Conservation (phyloP, 1,140 invertebrate genomes). For the Lasioglossum albipes region DNA sequence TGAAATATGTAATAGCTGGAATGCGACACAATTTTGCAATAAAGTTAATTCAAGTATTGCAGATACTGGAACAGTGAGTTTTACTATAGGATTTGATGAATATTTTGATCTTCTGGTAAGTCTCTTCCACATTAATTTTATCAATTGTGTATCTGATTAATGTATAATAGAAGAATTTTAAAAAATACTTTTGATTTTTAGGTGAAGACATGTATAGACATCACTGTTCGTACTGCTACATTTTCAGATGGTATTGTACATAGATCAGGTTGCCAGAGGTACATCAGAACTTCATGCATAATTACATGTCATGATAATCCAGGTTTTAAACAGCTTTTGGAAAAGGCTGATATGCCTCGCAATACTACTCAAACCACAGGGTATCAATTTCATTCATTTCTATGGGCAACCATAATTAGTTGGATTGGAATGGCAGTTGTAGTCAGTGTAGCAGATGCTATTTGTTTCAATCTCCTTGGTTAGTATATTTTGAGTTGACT, state of each 20-base stretch:
- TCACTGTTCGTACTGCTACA: constrained; percentile 72
- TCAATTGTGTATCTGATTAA: neutral
- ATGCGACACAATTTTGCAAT: constrained; percentile 48
- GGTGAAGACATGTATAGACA: constrained; percentile 55
- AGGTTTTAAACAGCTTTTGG: constrained; percentile 72
- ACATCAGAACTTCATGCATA: constrained; percentile 61
- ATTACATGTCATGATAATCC: constrained; percentile 68
- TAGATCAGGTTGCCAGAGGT: constrained; percentile 76
- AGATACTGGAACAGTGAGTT: constrained; percentile 57
- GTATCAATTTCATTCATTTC: constrained; percentile 87
- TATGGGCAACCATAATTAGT: constrained; percentile 84
- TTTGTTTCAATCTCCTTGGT: constrained; percentile 90
- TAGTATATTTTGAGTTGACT: constrained; percentile 19
- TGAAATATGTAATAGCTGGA: constrained; percentile 55
- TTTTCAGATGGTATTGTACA: constrained; percentile 72
- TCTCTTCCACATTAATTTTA: neutral
- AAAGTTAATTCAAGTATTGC: constrained; percentile 14
- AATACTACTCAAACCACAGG: constrained; percentile 56
- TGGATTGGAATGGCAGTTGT: constrained; percentile 92
- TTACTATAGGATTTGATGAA: constrained; percentile 64
- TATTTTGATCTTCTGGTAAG: constrained; percentile 63
- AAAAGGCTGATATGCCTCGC: constrained; percentile 59
- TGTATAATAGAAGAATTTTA: neutral
- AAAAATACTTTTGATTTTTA: constrained; percentile 44
- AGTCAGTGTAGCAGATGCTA: constrained; percentile 90